Evolutionary conservation across 2,888 invertebrate species (phyloP).

Genomic region (Cistogaster globosa): DNA sequence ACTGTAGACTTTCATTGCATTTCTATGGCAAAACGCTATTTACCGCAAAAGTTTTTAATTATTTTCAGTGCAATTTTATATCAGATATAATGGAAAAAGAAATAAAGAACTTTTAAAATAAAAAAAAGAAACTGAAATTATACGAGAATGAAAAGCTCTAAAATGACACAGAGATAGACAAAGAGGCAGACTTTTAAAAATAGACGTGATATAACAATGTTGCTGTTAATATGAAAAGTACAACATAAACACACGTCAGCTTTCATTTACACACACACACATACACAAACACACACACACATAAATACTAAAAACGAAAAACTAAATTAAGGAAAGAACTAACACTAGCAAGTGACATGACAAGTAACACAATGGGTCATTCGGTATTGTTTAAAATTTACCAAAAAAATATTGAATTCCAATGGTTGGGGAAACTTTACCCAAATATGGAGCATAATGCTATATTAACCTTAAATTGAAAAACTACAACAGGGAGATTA

Average conservation of each 20-base stretch:
- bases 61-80: slow-evolving; percentile 58
- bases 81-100: slow-evolving; percentile 2
- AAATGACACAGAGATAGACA: slow-evolving; percentile 32
- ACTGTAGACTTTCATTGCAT: background rate
- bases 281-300: background rate
- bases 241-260: background rate
- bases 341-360: slow-evolving; percentile 43
- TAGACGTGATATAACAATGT: slow-evolving; percentile 27
- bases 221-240: slow-evolving; percentile 32
- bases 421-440: too few species aligned
- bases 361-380: background rate
- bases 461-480: too few species aligned
- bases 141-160: slow-evolving; percentile 36
- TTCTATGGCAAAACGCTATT: slow-evolving; percentile 50
- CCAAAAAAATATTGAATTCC: too few species aligned
- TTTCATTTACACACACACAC: background rate
- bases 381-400: background rate
- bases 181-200: slow-evolving; percentile 1
- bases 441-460: too few species aligned
- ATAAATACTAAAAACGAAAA: slow-evolving; percentile 20
- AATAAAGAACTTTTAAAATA: slow-evolving; percentile 6
- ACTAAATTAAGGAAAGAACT: slow-evolving; percentile 46
- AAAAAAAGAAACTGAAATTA: slow-evolving; percentile 19
- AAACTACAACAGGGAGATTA: too few species aligned
- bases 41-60: slow-evolving; percentile 69